Conservation (phyloP, 2,888 invertebrate species). For the Fissipunctia ypsillon region DNA sequence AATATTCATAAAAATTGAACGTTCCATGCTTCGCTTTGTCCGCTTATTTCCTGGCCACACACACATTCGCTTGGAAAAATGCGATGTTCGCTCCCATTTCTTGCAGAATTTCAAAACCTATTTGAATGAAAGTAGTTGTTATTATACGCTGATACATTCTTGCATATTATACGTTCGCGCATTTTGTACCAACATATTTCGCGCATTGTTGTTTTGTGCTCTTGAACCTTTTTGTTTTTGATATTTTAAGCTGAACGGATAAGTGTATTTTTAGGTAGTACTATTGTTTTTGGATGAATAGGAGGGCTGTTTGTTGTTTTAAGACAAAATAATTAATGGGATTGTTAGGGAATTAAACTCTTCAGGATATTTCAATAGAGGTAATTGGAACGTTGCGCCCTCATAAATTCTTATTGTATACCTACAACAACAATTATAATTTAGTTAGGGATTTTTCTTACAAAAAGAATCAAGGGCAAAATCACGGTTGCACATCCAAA, state of each 20-base stretch:
- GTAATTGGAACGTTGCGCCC: not conserved
- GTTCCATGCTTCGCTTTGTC: not conserved
- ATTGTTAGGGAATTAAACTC: not conserved
- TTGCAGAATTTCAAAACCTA: slow-evolving; percentile 64
- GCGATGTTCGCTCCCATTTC: slow-evolving; percentile 57
- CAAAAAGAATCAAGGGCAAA: not conserved
- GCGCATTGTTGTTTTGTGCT: slow-evolving; percentile 48
- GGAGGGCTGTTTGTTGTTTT: slow-evolving; percentile 1
- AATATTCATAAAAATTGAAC: not conserved
- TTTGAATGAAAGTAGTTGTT: slow-evolving; percentile 63
- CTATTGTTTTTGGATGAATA: slow-evolving; percentile 26
- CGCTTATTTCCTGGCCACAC: slow-evolving; percentile 43
- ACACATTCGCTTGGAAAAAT: slow-evolving; percentile 63
- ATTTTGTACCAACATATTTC: slow-evolving; percentile 29
- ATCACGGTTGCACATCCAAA: not conserved
- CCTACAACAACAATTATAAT: not conserved
- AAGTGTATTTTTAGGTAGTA: slow-evolving; percentile 26
- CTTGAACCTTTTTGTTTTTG: slow-evolving; percentile 34
- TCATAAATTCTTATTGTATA: not conserved
- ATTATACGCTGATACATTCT: slow-evolving; percentile 60
- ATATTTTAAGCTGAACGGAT: slow-evolving; percentile 36
- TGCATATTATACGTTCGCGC: slow-evolving; percentile 26
- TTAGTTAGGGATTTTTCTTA: not conserved
- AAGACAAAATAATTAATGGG: not conserved
- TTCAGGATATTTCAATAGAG: slow-evolving; percentile 12